phyloP scores from a whole-genome alignment of 2,888 invertebrate species.

The Tetheella fluctuosa region DNA sequence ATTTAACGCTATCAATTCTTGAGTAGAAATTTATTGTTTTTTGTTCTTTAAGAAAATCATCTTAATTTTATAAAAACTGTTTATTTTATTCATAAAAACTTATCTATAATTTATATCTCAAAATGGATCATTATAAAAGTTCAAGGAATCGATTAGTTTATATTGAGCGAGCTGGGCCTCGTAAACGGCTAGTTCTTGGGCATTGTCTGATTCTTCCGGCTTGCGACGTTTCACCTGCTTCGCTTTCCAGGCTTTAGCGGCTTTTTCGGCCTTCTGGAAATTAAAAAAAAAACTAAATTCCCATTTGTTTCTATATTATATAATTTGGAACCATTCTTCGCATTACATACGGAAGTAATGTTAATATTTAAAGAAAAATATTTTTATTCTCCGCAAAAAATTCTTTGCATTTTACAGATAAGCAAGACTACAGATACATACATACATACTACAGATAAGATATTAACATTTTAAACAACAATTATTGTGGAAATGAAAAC shows the following conservation, averaged over 20 bases:
- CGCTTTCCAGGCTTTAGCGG: constrained; percentile 49
- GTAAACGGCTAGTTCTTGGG: constrained; percentile 30
- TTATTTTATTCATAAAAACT: not conserved
- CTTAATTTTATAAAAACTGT: not conserved
- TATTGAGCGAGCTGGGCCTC: constrained; percentile 32
- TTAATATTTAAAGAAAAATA: too few species aligned
- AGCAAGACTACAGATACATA: too few species aligned
- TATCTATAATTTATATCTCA: not conserved
- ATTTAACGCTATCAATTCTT: too few species aligned
- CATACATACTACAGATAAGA: too few species aligned
- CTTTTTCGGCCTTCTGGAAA: constrained; percentile 48
- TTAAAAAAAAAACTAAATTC: not conserved
- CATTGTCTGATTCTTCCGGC: constrained; percentile 59
- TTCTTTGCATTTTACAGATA: too few species aligned
- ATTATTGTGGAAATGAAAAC: constrained; percentile 11
- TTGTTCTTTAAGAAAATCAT: not conserved
- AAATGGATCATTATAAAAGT: constrained; percentile 25
- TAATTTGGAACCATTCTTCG: too few species aligned
- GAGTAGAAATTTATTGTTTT: too few species aligned
- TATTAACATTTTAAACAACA: too few species aligned
- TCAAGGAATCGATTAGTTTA: constrained; percentile 35
- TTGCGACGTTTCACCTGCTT: constrained; percentile 53
- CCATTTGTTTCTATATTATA: too few species aligned
- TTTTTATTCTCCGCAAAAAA: too few species aligned
- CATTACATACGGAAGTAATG: too few species aligned